Conservation (phyloP, 64 coral and sea anemone species). For the Trachythela sp. region DNA sequence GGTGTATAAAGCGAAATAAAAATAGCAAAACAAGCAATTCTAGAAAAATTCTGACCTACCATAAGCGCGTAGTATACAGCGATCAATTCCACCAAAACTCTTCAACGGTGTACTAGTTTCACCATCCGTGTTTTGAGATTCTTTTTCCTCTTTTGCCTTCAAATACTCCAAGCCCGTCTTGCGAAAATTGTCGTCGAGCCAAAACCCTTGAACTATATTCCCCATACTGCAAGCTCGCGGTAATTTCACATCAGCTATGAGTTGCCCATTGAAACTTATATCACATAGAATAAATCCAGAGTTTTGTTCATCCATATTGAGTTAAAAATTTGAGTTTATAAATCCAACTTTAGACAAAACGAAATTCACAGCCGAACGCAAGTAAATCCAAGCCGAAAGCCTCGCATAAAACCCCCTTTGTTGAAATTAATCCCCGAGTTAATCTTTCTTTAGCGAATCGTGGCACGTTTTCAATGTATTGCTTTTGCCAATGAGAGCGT, state of each 20-base stretch:
- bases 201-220: not conserved
- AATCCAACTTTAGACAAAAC: too few species aligned
- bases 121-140: not conserved
- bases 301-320: not conserved
- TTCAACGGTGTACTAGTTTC: not conserved
- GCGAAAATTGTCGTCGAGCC: not conserved
- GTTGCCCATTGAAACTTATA: not conserved
- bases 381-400: not conserved
- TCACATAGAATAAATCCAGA: not conserved
- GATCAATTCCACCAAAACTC: not conserved
- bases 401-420: not conserved
- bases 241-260: not conserved
- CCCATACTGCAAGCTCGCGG: not conserved
- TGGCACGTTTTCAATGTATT: not conserved
- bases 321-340: too few species aligned
- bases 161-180: not conserved
- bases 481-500: not conserved
- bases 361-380: not conserved
- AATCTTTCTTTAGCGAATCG: not conserved
- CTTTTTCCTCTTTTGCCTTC: not conserved
- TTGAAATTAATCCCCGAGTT: not conserved
- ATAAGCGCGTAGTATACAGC: not conserved
- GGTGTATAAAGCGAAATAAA: too few species aligned
- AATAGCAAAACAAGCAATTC: not conserved
- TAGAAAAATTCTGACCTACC: not conserved